phyloP scores from a whole-genome alignment of 2,888 invertebrate genomes.

The Pseudococcus viburni region DNA sequence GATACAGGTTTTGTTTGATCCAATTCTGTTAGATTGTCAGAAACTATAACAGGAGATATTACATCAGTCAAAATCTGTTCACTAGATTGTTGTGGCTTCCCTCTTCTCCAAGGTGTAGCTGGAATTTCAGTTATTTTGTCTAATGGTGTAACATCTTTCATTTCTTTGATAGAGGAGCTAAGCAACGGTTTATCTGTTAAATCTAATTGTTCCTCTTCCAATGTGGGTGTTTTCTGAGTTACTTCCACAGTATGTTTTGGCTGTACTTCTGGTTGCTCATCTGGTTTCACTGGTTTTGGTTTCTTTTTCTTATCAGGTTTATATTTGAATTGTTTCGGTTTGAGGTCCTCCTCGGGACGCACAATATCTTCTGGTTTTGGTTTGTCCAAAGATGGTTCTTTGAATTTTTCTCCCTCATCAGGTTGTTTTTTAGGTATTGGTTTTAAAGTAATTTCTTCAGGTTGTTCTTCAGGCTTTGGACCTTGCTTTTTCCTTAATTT shows the following conservation, averaged over 20 bases:
- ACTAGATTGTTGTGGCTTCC: not conserved
- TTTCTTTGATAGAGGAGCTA: too few species aligned
- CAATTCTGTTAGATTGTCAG: too few species aligned
- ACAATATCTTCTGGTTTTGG: slow-evolving; percentile 70
- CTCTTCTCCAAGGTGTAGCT: too few species aligned
- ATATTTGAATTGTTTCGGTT: slow-evolving; percentile 65
- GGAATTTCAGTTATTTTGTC: not conserved
- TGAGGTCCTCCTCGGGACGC: slow-evolving; percentile 69
- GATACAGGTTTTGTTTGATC: not conserved
- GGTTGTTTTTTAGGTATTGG: slow-evolving; percentile 71
- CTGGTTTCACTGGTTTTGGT: slow-evolving; percentile 63
- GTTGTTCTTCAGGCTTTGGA: slow-evolving; percentile 71
- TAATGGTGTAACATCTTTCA: not conserved
- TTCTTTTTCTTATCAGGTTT: slow-evolving; percentile 61
- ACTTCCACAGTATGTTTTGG: slow-evolving; percentile 69
- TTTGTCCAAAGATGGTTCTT: slow-evolving; percentile 69
- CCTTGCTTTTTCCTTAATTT: slow-evolving; percentile 72
- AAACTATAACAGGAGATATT: too few species aligned
- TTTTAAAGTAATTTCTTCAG: slow-evolving; percentile 71
- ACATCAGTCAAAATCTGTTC: too few species aligned
- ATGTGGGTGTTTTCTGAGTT: too few species aligned
- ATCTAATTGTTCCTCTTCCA: too few species aligned
- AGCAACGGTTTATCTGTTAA: too few species aligned
- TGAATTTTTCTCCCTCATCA: slow-evolving; percentile 70
- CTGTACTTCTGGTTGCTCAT: slow-evolving; percentile 70